Evolutionary conservation across 2,797 vertebrate genomes (phyloP).

Genomic region (Helostoma temminkii): DNA sequence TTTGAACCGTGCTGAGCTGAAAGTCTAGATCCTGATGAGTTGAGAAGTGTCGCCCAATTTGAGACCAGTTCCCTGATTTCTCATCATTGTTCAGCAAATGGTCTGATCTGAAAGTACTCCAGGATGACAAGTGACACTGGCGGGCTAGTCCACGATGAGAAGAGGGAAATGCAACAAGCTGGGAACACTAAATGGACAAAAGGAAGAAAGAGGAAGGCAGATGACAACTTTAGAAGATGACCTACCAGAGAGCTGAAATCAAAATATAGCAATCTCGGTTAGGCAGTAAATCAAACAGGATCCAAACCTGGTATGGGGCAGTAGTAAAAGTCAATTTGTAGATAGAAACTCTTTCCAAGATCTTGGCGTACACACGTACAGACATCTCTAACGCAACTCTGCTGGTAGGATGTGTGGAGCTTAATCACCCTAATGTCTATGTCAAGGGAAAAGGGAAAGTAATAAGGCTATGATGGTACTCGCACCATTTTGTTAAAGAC

Average conservation of each 20-base stretch:
- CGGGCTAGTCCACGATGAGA: constrained; percentile 62
- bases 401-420: not conserved
- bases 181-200: constrained; percentile 42
- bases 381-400: constrained; percentile 83
- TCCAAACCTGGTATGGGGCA: constrained; percentile 69
- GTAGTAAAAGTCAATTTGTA: constrained; percentile 57
- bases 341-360: constrained; percentile 84
- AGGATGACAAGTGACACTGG: constrained; percentile 42
- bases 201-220: not conserved
- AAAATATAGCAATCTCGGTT: not conserved
- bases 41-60: constrained; percentile 78
- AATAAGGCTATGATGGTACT: rapidly evolving
- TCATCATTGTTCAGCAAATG: constrained; percentile 27
- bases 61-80: constrained; percentile 37
- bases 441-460: not conserved
- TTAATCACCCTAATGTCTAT: not conserved
- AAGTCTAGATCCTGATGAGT: constrained; percentile 88
- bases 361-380: constrained; percentile 83
- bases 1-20: constrained; percentile 87
- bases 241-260: not conserved
- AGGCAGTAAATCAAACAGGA: not conserved
- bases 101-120: constrained; percentile 25
- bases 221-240: not conserved
- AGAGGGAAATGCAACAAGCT: constrained; percentile 46
- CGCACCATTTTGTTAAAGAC: not conserved